These are phyloP conservation scores for Sipha maydis DNA, from an alignment of 2,888 invertebrate species.

Conservation along the genomic window DNA sequence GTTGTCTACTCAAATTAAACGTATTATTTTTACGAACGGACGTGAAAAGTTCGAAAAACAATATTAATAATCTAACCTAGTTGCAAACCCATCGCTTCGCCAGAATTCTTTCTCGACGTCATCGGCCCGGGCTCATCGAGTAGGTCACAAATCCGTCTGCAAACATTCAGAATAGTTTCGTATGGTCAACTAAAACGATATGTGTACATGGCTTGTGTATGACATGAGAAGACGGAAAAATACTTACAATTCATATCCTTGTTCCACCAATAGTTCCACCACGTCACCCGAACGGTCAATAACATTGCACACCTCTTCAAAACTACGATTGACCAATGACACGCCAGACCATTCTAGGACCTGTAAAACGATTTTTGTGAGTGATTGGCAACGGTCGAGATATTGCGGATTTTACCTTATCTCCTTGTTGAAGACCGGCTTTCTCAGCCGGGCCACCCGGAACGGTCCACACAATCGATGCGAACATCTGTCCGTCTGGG, in stretches of 20 bases:
- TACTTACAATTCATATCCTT: slow-evolving; percentile 76
- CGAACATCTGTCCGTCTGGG: slow-evolving; percentile 85
- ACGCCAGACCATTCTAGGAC: slow-evolving; percentile 93
- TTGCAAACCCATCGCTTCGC: slow-evolving; percentile 66
- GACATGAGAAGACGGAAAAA: neutral
- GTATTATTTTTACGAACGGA: too few species aligned
- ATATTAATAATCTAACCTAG: slow-evolving; percentile 59
- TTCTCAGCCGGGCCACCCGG: slow-evolving; percentile 92
- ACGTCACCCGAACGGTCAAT: slow-evolving; percentile 88
- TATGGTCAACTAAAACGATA: neutral
- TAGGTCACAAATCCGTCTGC: slow-evolving; percentile 74
- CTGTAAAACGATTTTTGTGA: slow-evolving; percentile 67
- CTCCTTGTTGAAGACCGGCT: slow-evolving; percentile 87
- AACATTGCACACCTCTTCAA: slow-evolving; percentile 91
- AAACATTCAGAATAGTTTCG: slow-evolving; percentile 63
- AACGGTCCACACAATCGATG: slow-evolving; percentile 91
- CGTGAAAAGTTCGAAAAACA: too few species aligned
- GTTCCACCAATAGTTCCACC: slow-evolving; percentile 87
- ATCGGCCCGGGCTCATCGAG: slow-evolving; percentile 72
- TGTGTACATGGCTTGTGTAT: neutral
- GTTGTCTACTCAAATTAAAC: neutral
- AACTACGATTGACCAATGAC: slow-evolving; percentile 88
- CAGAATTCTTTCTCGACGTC: slow-evolving; percentile 67
- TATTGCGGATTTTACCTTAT: slow-evolving; percentile 74
- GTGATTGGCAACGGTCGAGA: neutral